Conservation (phyloP, 2,797 vertebrate genomes). For the Scarus forsteni region DNA sequence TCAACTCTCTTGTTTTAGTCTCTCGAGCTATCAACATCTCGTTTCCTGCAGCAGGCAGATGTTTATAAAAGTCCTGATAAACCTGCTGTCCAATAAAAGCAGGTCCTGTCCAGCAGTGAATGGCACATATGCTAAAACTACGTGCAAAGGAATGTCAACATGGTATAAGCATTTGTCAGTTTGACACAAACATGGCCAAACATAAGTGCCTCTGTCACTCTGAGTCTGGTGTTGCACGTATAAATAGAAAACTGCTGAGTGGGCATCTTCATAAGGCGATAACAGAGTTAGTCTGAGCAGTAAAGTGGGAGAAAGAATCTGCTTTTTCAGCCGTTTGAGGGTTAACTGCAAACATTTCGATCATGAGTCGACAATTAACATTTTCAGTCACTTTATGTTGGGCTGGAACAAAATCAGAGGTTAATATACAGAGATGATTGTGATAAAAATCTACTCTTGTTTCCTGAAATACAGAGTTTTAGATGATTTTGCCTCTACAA, state of each 20-base stretch:
- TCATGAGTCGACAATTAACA: too few relatives aligned
- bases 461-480: too few relatives aligned
- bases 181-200: not conserved
- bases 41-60: too few relatives aligned
- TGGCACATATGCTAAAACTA: not conserved
- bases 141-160: not conserved
- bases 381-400: too few relatives aligned
- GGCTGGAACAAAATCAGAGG: too few relatives aligned
- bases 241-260: not conserved
- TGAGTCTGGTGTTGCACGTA: not conserved
- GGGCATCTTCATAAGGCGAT: not conserved
- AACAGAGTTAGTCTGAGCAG: not conserved
- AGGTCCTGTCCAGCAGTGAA: not conserved
- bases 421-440: too few relatives aligned
- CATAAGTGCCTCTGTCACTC: conserved; percentile 1
- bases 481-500: too few relatives aligned
- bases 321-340: not conserved
- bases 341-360: not conserved
- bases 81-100: not conserved
- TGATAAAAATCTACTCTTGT: too few relatives aligned
- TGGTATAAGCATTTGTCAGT: not conserved
- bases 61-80: not conserved
- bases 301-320: not conserved
- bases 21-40: not conserved
- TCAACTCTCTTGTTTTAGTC: not conserved